Conservation (phyloP, 1,140 invertebrate genomes). For the Pygmarrhopalites habei region DNA sequence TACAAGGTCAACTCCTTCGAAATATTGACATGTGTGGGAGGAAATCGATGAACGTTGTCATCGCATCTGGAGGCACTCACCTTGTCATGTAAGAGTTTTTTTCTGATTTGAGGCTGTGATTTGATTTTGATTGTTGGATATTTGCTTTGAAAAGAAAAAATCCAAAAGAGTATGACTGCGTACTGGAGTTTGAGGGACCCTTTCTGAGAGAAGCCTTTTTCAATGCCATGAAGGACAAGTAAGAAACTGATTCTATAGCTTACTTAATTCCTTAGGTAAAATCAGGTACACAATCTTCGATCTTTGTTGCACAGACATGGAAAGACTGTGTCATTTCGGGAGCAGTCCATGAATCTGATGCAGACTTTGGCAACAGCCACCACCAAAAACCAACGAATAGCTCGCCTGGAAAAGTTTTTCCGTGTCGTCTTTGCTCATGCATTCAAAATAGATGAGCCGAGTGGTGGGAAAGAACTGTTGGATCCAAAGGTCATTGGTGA, state of each 20-base stretch:
- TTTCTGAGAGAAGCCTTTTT: conserved; percentile 24
- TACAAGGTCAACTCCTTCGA: conserved; percentile 43
- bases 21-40: conserved; percentile 42
- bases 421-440: conserved; percentile 49
- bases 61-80: conserved; percentile 47
- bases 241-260: not conserved
- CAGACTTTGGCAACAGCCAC: conserved; percentile 43
- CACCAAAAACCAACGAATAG: conserved; percentile 48
- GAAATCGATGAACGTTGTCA: conserved; percentile 38
- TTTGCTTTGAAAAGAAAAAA: no score
- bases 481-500: conserved; percentile 46
- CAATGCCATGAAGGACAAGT: conserved; percentile 11
- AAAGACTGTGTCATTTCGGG: conserved; percentile 13
- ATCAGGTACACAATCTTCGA: not conserved
- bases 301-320: not conserved
- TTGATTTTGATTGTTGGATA: no score
- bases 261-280: not conserved
- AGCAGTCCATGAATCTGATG: conserved; percentile 39
- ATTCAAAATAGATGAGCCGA: conserved; percentile 46
- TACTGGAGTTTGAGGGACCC: conserved; percentile 33
- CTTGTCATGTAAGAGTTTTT: no score
- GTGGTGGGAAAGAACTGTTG: conserved; percentile 44
- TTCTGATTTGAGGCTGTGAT: no score
- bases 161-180: conserved; percentile 55
- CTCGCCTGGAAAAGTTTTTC: conserved; percentile 50